Evolutionary conservation across 2,113 vertebrate species (phyloP), one percentile per base, ranked within the genome.

Genomic region (Oxyruncus cristatus): DNA sequence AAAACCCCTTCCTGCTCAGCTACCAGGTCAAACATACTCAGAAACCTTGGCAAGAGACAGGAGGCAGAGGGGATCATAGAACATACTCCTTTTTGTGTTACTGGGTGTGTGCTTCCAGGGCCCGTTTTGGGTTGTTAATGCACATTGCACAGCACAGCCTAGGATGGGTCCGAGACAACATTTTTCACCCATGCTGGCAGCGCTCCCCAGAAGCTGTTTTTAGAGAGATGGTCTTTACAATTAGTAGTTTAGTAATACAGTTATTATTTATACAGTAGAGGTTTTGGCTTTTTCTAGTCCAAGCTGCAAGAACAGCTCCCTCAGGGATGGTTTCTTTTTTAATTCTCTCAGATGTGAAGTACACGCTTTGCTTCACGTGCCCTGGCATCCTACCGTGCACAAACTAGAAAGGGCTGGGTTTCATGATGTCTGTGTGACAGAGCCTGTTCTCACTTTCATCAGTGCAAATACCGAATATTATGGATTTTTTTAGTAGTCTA

Each of bases 11-110:
- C 79, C 52, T 89, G 74, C 53, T 72, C 49, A 65, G 47, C 58
- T 28, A 5, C 72, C 5, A 11, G 42, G 53, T 16, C 4, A 2
- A 67, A 49, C 6, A 2, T 7, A 1, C 15, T 68, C 35, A 7
- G 61, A n/a, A 85, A 41, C 47, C 30, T 72, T 30, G 32, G 61
- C 68, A 80, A 68, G 78, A 73, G 65, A 11, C 22, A 14, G 18
- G 46, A 37, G 35, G 24, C 49, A 37, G 15, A 27, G 67, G 26
- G 62, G 33, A 28, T 35, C 49, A 23, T 1, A 1, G 88, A 63
- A 37, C 12, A n/a, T 55, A 44, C 52, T 30, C 39, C 23, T 37
- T 17, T 12, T 3, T 27, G 46, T 66, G 37, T 32, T 53, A 23
- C 3, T 35, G 26, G 35, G 46, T 14, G 41, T 83, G 27, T 47